phyloP scores from a whole-genome alignment of 2,113 vertebrate genomes.

The Raja brachyura region DNA sequence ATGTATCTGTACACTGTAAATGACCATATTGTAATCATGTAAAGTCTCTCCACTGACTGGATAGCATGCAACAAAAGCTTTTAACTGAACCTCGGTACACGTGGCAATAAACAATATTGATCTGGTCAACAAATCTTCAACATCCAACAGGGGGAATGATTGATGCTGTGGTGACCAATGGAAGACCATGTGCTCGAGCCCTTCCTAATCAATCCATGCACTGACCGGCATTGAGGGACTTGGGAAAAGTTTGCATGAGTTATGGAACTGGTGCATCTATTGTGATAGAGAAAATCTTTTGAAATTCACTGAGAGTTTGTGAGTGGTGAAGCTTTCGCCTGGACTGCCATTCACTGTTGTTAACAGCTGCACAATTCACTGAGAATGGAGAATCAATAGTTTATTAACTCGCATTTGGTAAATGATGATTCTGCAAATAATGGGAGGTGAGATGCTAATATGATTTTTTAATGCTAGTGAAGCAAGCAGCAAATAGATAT shows the following conservation, averaged over 20 bases:
- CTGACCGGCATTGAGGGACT: background rate
- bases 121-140: no score
- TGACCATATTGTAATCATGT: no score
- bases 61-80: no score
- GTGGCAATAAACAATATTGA: no score
- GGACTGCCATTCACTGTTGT: background rate
- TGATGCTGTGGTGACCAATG: background rate
- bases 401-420: constrained; percentile 8
- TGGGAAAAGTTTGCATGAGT: background rate
- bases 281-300: background rate
- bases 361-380: background rate
- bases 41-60: no score
- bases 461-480: constrained; percentile 12
- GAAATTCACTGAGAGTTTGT: background rate
- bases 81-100: no score
- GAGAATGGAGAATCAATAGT: constrained; percentile 25
- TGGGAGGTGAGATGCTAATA: background rate
- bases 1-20: no score
- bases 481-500: background rate
- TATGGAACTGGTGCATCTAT: background rate
- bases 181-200: background rate
- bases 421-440: constrained; percentile 11
- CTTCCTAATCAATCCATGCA: background rate
- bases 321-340: background rate
- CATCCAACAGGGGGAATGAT: background rate